Base-by-base conservation (phyloP, 1,140 invertebrate species). In the Temnothorax curvispinosus region DNA sequence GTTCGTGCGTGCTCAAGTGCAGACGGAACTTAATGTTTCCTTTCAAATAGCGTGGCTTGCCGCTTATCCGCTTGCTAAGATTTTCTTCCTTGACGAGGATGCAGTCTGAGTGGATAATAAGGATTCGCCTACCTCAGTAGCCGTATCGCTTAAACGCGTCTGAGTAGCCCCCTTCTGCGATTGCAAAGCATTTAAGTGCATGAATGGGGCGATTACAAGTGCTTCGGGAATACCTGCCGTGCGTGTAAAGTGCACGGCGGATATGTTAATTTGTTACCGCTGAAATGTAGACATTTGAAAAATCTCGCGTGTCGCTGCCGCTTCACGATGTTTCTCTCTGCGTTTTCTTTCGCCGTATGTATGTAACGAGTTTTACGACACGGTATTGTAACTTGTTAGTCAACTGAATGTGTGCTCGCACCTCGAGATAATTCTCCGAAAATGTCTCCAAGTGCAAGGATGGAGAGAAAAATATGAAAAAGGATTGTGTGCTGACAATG, bases 61-160 rank as follows among this genome's bases (percentile, higher is more conserved):
- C 67, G 80, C 41, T 84, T 54, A 74, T 75, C 69, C 80, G 69
- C 44, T 74, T 74, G 69, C 41, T 47, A 35, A 81, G 77, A 69
- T 84, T 62, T 84, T 84, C 69, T 74, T 60, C 54, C 41, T 54
- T 52, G 69, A 84, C 69, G 44, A 84, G 69, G 69, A 84, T 60
- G 54, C 38, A 47, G 69, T 74, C 80, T 84, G 80, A 84, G 69
- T 84, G 80, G 69, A 84, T 84, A 84, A 84, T 84, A 75, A 84
- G 80, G 56, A 75, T 84, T 74, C 80, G 54, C 44, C 69, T 50
- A 60, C 41, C 54, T 84, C 69, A 56, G 80, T 62, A 47, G 54
- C 54, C 41, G 80, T 84, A 84, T 84, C 80, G 80, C 67, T 84
- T 84, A 74, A 84, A 74, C 67, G 80, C 54, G 38, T 47, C 71